Conservation (phyloP, 2,888 invertebrate genomes). For the Netelia virgata region DNA sequence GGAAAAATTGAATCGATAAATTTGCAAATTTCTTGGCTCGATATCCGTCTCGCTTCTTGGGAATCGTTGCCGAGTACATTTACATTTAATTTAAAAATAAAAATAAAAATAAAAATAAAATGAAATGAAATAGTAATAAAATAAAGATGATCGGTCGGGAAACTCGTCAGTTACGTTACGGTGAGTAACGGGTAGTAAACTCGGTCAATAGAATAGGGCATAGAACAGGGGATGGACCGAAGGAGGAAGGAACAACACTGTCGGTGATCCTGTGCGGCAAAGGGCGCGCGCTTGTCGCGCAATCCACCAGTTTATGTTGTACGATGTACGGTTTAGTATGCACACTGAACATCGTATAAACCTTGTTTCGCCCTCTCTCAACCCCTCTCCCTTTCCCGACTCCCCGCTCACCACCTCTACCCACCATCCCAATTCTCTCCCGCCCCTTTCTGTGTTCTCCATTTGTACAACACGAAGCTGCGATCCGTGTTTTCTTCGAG, state of each 20-base stretch:
- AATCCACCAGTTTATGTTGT: slow-evolving; percentile 56
- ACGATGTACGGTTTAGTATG: slow-evolving; percentile 58
- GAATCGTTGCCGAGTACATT: neutral
- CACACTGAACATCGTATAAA: slow-evolving; percentile 60
- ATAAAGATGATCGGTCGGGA: too few relatives aligned
- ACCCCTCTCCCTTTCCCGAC: too few relatives aligned
- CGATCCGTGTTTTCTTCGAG: slow-evolving; percentile 58
- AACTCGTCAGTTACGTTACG: too few relatives aligned
- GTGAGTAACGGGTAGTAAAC: too few relatives aligned
- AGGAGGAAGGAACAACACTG: neutral
- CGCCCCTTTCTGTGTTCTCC: slow-evolving; percentile 30
- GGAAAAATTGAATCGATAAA: slow-evolving; percentile 30
- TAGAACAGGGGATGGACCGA: neutral
- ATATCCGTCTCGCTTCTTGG: neutral
- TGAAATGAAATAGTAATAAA: neutral
- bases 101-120: neutral
- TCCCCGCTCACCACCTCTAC: neutral
- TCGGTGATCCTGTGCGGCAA: neutral
- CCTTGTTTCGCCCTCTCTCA: slow-evolving; percentile 60
- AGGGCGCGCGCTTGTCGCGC: slow-evolving; percentile 9
- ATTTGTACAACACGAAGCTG: slow-evolving; percentile 60
- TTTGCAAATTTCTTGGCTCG: slow-evolving; percentile 39
- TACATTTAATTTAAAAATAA: neutral
- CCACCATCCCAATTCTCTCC: neutral
- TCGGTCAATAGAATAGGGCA: neutral